Percentiles rank a stretch among this genome's conserved stretches.
phyloP scores from a whole-genome alignment of 2,113 vertebrate species.

The Ardeotis arabs region DNA sequence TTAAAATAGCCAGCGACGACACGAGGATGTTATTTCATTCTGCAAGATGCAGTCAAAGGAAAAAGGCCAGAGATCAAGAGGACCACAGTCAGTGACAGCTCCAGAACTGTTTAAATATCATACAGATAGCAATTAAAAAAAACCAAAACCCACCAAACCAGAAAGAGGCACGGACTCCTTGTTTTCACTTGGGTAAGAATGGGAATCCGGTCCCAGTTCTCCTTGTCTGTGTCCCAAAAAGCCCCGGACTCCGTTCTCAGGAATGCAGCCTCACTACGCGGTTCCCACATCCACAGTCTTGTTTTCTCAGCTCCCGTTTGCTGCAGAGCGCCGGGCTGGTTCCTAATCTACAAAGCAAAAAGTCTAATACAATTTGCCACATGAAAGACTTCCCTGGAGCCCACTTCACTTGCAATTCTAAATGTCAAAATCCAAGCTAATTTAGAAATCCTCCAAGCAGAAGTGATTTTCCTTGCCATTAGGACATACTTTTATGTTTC shows the following conservation, averaged over 20 bases:
- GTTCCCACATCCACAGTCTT: slow-evolving; percentile 10
- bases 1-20: background rate
- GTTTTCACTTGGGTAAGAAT: background rate
- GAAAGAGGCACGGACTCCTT: background rate
- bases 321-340: background rate
- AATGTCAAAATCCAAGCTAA: slow-evolving; percentile 9
- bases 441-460: slow-evolving; percentile 45
- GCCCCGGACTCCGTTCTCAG: background rate
- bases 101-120: background rate
- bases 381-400: slow-evolving; percentile 15
- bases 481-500: slow-evolving; percentile 4
- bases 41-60: background rate
- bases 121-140: background rate
- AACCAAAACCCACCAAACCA: background rate
- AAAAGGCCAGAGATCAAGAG: background rate
- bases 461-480: slow-evolving; percentile 50
- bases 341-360: slow-evolving; percentile 35
- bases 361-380: slow-evolving; percentile 41
- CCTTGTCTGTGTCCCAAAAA: background rate
- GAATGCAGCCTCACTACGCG: background rate
- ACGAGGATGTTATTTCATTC: background rate
- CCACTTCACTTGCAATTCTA: slow-evolving; percentile 3
- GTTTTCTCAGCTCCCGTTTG: background rate
- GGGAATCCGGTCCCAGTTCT: background rate
- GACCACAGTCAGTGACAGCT: background rate